Evolutionary conservation across 2,797 vertebrate genomes (phyloP).

Genomic region (Crossoptilon crossoptilon): DNA sequence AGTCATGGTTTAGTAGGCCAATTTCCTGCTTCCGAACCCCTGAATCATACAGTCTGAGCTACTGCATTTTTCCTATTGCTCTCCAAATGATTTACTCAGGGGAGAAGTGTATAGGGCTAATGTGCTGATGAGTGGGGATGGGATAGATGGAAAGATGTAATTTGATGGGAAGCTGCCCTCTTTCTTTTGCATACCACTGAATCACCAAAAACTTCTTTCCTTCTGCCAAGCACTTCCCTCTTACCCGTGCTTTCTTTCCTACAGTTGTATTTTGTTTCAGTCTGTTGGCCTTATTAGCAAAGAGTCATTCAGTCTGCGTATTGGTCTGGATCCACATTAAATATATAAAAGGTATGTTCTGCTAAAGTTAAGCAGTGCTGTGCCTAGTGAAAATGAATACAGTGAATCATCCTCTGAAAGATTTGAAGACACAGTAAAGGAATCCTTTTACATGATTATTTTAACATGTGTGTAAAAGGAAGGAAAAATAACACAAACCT

Average conservation of each 20-base stretch:
- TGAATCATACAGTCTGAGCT: background rate
- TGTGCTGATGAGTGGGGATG: background rate
- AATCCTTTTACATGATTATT: conserved; percentile 73
- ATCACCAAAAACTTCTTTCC: conserved; percentile 11
- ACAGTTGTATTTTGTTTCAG: conserved; percentile 46
- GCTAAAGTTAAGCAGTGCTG: conserved; percentile 46
- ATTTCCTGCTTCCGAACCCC: background rate
- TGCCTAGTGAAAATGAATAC: conserved; percentile 64
- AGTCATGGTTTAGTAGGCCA: background rate
- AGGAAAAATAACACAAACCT: conserved; percentile 43
- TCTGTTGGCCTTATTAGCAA: conserved; percentile 60
- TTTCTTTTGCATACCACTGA: conserved; percentile 38
- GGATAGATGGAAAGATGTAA: conserved; percentile 8
- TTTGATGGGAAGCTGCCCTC: conserved; percentile 24
- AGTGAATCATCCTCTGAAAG: conserved; percentile 74
- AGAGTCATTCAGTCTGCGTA: conserved; percentile 19
- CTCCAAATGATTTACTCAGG: background rate
- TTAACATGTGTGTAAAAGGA: conserved; percentile 73
- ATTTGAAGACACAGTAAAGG: conserved; percentile 56
- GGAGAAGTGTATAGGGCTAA: background rate
- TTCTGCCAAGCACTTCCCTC: conserved; percentile 37
- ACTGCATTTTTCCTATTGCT: conserved; percentile 20
- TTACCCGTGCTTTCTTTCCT: conserved; percentile 31
- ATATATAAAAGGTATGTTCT: conserved; percentile 36
- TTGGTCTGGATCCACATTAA: conserved; percentile 47